These are phyloP conservation scores for Armadillidium nasatum DNA, from an alignment of 1,140 invertebrate species.

Conservation along the genomic window DNA sequence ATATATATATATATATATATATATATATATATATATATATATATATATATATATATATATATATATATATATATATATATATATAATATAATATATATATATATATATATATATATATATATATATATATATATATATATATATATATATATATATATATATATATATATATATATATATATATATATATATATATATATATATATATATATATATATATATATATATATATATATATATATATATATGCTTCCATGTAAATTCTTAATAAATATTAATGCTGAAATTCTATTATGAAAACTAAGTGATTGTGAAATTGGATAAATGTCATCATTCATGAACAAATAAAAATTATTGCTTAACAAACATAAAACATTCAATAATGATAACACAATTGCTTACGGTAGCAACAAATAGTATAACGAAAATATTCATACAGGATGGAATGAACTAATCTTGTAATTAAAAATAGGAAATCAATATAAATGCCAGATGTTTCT, in stretches of 20 bases:
- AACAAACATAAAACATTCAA: too few relatives aligned
- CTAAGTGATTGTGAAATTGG: too few relatives aligned
- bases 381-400: too few relatives aligned
- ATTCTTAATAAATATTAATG: constrained; percentile 3
- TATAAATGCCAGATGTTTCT: too few relatives aligned
- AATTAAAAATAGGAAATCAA: too few relatives aligned
- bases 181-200: background rate
- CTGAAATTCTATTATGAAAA: too few relatives aligned
- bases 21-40: background rate
- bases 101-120: background rate
- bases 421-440: too few relatives aligned
- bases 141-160: background rate
- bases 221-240: constrained; percentile 18
- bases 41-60: background rate
- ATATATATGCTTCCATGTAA: background rate
- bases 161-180: background rate
- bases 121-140: constrained; percentile 6
- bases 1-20: background rate
- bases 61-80: constrained; percentile 2
- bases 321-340: too few relatives aligned
- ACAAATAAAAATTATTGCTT: too few relatives aligned
- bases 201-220: constrained; percentile 8
- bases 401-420: too few relatives aligned
- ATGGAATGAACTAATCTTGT: too few relatives aligned
- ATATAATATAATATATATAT: constrained; percentile 16